Percentiles rank a stretch among this genome's conserved stretches.
These are phyloP conservation scores for Glandiceps talaboti DNA, from an alignment of 53 echinoderm and acorn worm genomes.

Conservation along the genomic window DNA sequence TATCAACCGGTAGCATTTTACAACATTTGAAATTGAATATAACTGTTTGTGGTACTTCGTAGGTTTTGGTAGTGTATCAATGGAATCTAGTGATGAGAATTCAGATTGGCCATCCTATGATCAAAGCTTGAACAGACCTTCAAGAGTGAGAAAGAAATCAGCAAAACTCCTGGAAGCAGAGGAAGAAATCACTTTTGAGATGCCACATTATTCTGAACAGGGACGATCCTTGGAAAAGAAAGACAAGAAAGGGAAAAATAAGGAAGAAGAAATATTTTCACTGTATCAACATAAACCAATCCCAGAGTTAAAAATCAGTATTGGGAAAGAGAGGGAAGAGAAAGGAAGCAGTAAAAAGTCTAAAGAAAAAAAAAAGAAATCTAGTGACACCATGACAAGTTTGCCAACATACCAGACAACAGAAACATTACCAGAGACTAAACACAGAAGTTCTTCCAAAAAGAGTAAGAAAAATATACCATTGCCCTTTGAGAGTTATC, in stretches of 20 bases:
- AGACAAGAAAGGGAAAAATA: neutral
- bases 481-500: slow-evolving; percentile 13
- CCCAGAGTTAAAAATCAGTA: neutral
- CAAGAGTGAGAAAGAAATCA: slow-evolving; percentile 39
- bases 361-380: neutral
- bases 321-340: neutral
- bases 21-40: no score
- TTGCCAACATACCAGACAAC: slow-evolving; percentile 4
- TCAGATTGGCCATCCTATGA: neutral
- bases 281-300: neutral
- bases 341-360: neutral
- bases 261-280: neutral
- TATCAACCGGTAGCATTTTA: no score
- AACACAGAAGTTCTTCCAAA: slow-evolving; percentile 44
- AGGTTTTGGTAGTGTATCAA: neutral
- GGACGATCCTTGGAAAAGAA: neutral
- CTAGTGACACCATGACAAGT: neutral
- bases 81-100: neutral
- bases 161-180: slow-evolving; percentile 31
- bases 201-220: neutral
- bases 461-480: slow-evolving; percentile 12
- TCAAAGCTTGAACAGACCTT: slow-evolving; percentile 14
- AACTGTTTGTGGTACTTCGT: no score
- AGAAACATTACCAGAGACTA: slow-evolving; percentile 26
- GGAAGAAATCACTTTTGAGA: slow-evolving; percentile 1